Base-by-base conservation (phyloP, 2,113 vertebrate genomes). In the Engystomops pustulosus region DNA sequence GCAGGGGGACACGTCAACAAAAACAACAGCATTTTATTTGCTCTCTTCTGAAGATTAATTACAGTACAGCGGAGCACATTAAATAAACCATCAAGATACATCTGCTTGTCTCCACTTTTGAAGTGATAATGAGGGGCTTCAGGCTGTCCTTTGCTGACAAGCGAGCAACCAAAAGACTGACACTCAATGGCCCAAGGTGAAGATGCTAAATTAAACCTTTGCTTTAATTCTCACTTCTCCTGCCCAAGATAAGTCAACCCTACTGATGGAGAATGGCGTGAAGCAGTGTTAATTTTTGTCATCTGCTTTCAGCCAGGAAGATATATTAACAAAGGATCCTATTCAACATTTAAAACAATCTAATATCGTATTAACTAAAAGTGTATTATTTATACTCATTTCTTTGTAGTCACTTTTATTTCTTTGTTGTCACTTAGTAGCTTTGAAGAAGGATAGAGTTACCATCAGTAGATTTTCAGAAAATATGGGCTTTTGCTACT, bases 111-210 rank as follows among this genome's bases (percentile, higher is more conserved):
- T 75, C 15, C 70, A 83, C 81, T 45, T 83, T 62, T 83, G 81
- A 83, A 75, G 70, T 75, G 53, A 83, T 83, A 83, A 83, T 83
- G 69, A 83, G 70, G 34, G 38, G 70, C 81, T 83, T 18, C 12
- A 83, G 70, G 81, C 81, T 72, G 68, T 82, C 80, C 68, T 82
- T 41, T 55, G 15, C 80, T 75, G 70, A 83, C 81, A 75, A 41
- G 69, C 23, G 20, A 71, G 69, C 69, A 45, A 83, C 11, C 70
- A 17, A 36, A 47, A 83, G 69, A 75, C 69, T 83, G 81, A 83
- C 81, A 83, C 81, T 83, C 38, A 75, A 62, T 83, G 81, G 81
- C 81, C 81, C 55, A 83, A 83, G 81, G 81, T 83, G 70, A 80
- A 49, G 80, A 72, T 4, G 38, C 20, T 60, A 72, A 72, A 83